A percentile compares a stretch with the other conserved stretches of the same genome.
These are phyloP conservation scores for Tridacna gigas DNA, from an alignment of 2,888 invertebrate genomes.

Conservation along the genomic window DNA sequence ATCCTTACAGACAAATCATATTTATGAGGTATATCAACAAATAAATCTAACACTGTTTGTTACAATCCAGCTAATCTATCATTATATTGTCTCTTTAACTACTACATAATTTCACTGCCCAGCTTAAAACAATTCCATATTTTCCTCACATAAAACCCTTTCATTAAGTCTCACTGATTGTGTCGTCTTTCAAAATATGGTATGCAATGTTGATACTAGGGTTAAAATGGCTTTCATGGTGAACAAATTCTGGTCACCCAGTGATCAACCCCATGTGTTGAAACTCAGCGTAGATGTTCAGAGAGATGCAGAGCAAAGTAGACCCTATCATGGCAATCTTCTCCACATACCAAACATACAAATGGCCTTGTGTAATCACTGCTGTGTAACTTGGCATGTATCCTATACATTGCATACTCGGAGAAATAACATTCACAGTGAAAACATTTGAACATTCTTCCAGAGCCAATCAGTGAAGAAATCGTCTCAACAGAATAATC, in stretches of 20 bases:
- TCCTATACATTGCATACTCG: slow-evolving; percentile 80
- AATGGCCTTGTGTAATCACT: slow-evolving; percentile 72
- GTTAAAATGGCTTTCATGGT: too few relatives aligned
- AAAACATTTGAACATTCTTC: slow-evolving; percentile 77
- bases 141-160: neutral
- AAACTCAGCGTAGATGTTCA: slow-evolving; percentile 74
- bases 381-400: slow-evolving; percentile 77
- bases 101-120: neutral
- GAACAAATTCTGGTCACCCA: too few relatives aligned
- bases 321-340: slow-evolving; percentile 79
- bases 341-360: slow-evolving; percentile 76
- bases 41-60: neutral
- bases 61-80: neutral
- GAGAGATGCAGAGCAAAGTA: slow-evolving; percentile 78
- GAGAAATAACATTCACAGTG: slow-evolving; percentile 80
- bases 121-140: neutral
- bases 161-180: too few relatives aligned
- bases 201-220: too few relatives aligned
- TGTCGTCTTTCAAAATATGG: too few relatives aligned
- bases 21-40: slow-evolving; percentile 24
- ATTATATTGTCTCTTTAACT: neutral
- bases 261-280: too few relatives aligned
- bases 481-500: slow-evolving; percentile 74
- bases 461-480: slow-evolving; percentile 73
- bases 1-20: neutral